Conservation (phyloP, 2,888 invertebrate genomes). For the Leptopterna dolabrata region DNA sequence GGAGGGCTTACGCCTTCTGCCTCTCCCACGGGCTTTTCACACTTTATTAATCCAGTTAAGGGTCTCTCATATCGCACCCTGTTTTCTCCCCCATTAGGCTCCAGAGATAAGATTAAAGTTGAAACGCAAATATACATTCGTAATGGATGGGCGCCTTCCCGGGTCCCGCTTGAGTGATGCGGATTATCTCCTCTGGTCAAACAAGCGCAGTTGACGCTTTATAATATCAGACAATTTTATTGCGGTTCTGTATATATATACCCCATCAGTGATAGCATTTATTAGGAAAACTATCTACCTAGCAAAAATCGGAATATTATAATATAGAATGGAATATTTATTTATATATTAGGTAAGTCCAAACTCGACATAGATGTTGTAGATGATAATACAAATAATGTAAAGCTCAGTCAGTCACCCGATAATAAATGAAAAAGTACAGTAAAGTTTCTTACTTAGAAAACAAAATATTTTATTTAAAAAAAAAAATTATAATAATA, state of each 20-base stretch:
- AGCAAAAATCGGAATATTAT: too few relatives aligned
- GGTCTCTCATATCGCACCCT: slow-evolving; percentile 1
- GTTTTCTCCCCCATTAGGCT: slow-evolving; percentile 5
- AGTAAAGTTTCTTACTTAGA: too few relatives aligned
- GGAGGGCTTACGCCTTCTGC: background rate
- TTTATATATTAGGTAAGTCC: too few relatives aligned
- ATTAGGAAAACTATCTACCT: too few relatives aligned
- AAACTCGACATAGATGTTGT: too few relatives aligned
- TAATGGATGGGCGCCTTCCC: background rate
- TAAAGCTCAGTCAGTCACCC: too few relatives aligned
- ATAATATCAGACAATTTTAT: background rate
- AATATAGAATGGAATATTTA: too few relatives aligned
- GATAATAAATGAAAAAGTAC: too few relatives aligned
- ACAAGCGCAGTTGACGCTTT: background rate
- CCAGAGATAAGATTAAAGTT: background rate
- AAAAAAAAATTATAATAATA: too few relatives aligned
- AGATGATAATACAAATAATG: too few relatives aligned
- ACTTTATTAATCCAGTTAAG: slow-evolving; percentile 1
- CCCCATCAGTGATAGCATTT: too few relatives aligned
- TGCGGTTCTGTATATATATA: background rate
- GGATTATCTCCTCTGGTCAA: background rate
- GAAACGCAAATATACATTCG: slow-evolving; percentile 7
- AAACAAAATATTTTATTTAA: too few relatives aligned
- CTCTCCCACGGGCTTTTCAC: background rate
- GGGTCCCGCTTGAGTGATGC: background rate